phyloP scores from a whole-genome alignment of 2,113 vertebrate genomes.

The Helogale parvula region DNA sequence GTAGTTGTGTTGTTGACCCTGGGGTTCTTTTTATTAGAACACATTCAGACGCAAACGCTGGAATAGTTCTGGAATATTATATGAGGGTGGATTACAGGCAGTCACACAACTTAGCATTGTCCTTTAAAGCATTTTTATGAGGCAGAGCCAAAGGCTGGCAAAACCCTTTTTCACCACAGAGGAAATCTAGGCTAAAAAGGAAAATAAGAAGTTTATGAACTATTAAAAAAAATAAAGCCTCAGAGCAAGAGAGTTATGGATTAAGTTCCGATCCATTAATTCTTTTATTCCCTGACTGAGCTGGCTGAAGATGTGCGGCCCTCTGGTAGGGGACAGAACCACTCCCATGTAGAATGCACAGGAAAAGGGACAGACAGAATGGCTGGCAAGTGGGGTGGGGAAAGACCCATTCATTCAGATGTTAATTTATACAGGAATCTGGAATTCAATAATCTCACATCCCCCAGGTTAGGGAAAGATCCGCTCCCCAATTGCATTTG shows the following conservation, averaged over 20 bases:
- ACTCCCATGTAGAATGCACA: not conserved
- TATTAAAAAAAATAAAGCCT: conserved; percentile 83
- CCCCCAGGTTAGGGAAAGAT: conserved; percentile 72
- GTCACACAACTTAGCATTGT: not conserved
- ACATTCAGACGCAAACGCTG: conserved; percentile 18
- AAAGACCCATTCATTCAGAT: conserved; percentile 64
- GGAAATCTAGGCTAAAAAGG: conserved; percentile 71
- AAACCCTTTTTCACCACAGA: conserved; percentile 72
- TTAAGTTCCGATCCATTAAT: conserved; percentile 83
- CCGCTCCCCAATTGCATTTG: conserved; percentile 77
- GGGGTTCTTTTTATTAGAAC: conserved; percentile 53
- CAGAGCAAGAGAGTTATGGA: conserved; percentile 77
- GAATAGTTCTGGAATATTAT: conserved; percentile 19
- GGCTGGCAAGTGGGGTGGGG: not conserved
- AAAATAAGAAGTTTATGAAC: conserved; percentile 82
- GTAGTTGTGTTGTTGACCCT: conserved; percentile 47
- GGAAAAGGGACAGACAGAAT: not conserved
- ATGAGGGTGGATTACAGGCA: conserved; percentile 40
- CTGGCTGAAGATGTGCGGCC: conserved; percentile 57
- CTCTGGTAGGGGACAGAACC: conserved; percentile 6
- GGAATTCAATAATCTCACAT: conserved; percentile 83
- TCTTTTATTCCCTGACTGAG: conserved; percentile 77
- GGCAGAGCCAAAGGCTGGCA: conserved; percentile 38
- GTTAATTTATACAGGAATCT: conserved; percentile 81
- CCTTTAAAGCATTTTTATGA: conserved; percentile 54